Evolutionary conservation across 1,140 invertebrate species (phyloP), one percentile per base, ranked within the genome.

Genomic region (Elymnias hypermnestra): DNA sequence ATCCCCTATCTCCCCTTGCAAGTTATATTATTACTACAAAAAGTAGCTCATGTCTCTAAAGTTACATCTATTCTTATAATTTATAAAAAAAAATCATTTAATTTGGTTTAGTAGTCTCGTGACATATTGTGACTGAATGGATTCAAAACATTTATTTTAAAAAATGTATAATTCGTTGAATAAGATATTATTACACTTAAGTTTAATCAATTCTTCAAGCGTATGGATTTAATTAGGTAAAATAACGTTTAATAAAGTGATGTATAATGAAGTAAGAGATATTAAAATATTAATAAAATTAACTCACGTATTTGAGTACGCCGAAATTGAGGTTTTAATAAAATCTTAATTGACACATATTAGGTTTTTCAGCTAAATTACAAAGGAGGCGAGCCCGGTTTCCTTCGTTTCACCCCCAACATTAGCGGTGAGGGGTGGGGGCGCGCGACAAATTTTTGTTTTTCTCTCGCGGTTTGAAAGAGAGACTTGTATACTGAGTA

Each of bases 301-400:
- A 64, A 60, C 59, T 70, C 62, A 72, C 58, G 68, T 62, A 56
- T 36, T 63, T 14, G 51, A 77, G 75, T 56, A 62, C 55, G 38
- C 62, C 68, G 52, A 64, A 68, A 70, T 72, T 61, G 45, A 55
- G 61, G 33, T 62, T 71, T 71, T 82, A 78, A 82, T 82, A 79
- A 79, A 77, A 79, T 79, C 72, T 78, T 82, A 84, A 84, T 84
- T 81, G 76, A 84, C 73, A 82, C 66, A 69, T 84, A 83, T 84
- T 76, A 84, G 69, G 64, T 75, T 76, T 77, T 69, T 54, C 61
- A 72, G 74, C 55, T 75, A 77, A 84, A 77, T 83, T 83, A 77
- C 72, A 79, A 79, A 82, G 66, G 73, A 76, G 75, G 73, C 55
- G 63, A 5, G 63, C 57, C 57, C 58, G 47, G 40, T 64, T 72